A percentile compares a stretch with the other conserved stretches of the same genome.
phyloP scores from a whole-genome alignment of 2,113 vertebrate species.

The Istiophorus platypterus region DNA sequence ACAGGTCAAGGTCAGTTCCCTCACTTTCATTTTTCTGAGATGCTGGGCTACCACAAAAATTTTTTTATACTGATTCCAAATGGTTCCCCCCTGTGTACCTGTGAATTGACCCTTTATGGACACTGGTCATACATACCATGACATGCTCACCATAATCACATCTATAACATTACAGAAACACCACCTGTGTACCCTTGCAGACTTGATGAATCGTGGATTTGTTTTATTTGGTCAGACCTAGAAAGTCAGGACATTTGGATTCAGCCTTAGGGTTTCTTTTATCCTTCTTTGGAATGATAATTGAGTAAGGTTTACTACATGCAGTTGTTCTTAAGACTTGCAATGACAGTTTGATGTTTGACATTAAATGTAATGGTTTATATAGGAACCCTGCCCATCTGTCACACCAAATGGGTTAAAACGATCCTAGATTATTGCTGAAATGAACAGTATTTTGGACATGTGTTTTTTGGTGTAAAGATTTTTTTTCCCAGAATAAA shows the following conservation, averaged over 20 bases:
- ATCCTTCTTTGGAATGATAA: neutral
- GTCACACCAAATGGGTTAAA: neutral
- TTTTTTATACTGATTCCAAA: conserved; percentile 14
- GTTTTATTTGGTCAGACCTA: neutral
- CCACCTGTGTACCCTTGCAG: neutral
- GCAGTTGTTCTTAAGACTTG: neutral
- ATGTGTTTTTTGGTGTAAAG: neutral
- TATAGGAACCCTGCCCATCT: neutral
- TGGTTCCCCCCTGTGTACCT: neutral
- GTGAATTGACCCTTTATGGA: neutral
- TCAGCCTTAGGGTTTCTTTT: conserved; percentile 1
- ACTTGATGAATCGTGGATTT: neutral
- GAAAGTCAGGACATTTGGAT: neutral
- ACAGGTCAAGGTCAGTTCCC: conserved; percentile 63
- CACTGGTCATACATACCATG: too few species aligned
- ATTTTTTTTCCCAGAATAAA: neutral
- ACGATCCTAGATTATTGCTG: neutral
- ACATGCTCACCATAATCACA: neutral
- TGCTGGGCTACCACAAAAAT: neutral
- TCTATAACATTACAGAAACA: neutral
- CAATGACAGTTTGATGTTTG: neutral
- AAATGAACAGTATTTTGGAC: neutral
- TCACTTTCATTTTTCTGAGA: neutral
- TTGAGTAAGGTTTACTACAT: conserved; percentile 1
- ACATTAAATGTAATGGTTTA: neutral